Percentiles rank a stretch among this genome's conserved stretches.
Evolutionary conservation across 2,113 vertebrate genomes (phyloP).

Genomic region (Okapia johnstoni): DNA sequence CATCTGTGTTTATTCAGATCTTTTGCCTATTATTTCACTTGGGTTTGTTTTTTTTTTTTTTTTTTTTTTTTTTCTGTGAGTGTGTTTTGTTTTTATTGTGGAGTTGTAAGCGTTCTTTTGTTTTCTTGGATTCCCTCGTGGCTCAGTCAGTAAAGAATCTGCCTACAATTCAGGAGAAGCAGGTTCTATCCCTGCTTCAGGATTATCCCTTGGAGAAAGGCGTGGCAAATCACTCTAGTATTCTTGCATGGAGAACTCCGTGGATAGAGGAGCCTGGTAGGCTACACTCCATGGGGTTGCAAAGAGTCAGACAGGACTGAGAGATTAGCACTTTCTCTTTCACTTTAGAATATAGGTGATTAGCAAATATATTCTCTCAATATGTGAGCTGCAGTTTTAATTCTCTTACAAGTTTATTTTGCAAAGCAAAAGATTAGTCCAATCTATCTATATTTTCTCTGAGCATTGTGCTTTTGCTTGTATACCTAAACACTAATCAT

Average conservation of each 20-base stretch:
- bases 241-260: neutral
- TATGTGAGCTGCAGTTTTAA: neutral
- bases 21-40: neutral
- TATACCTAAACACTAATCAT: neutral
- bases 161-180: neutral
- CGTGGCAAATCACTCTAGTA: neutral
- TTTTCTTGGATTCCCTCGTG: accelerated
- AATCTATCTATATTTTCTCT: neutral
- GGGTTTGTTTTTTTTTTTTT: no score
- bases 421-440: neutral
- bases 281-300: neutral
- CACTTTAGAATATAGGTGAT: neutral
- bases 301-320: neutral
- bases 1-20: neutral
- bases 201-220: neutral
- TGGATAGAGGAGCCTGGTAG: neutral
- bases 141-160: neutral
- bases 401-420: neutral
- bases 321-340: neutral
- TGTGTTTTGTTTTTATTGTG: neutral
- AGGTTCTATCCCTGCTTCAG: neutral
- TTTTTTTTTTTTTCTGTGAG: neutral
- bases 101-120: neutral
- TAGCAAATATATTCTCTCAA: neutral
- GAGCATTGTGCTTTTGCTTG: neutral